A percentile compares a stretch with the other conserved stretches of the same genome.
Evolutionary conservation across 2,113 vertebrate species (phyloP).

Genomic region (Macrotis lagotis): DNA sequence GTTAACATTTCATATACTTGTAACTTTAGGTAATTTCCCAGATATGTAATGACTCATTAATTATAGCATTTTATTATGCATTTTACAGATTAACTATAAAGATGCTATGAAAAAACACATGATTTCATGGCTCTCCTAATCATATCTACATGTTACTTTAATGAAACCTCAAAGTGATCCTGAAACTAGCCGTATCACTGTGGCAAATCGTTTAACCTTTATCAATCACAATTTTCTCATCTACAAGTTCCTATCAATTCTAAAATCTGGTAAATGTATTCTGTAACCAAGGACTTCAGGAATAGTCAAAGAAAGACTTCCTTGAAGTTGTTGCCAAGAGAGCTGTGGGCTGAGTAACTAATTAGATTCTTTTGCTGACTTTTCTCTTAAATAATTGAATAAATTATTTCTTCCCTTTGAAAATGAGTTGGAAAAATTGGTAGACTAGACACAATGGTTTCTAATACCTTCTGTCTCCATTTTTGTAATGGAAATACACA

Average conservation of each 20-base stretch:
- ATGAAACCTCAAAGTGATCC: not conserved
- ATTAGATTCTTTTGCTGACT: not conserved
- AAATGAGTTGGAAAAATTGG: not conserved
- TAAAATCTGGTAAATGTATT: not conserved
- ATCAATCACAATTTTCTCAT: not conserved
- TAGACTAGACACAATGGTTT: not conserved
- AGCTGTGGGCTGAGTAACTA: not conserved
- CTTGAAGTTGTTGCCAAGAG: not conserved
- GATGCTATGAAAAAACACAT: not conserved
- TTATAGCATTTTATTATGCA: conserved; percentile 41
- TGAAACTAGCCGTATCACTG: not conserved
- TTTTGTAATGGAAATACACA: not conserved
- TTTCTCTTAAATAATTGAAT: not conserved
- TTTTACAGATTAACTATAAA: conserved; percentile 32
- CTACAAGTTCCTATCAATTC: not conserved
- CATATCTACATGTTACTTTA: not conserved
- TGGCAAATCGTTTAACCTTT: conserved; percentile 22
- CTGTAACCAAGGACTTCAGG: not conserved
- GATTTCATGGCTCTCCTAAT: not conserved
- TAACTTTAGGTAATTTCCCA: not conserved
- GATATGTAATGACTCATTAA: conserved; percentile 27
- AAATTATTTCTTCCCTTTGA: not conserved
- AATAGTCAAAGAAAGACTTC: not conserved
- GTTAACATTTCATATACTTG: conserved; percentile 34
- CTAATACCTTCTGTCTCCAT: not conserved